Evolutionary conservation across 2,113 vertebrate species (phyloP), one percentile per base, ranked within the genome.

Genomic region (Alethe diademata): DNA sequence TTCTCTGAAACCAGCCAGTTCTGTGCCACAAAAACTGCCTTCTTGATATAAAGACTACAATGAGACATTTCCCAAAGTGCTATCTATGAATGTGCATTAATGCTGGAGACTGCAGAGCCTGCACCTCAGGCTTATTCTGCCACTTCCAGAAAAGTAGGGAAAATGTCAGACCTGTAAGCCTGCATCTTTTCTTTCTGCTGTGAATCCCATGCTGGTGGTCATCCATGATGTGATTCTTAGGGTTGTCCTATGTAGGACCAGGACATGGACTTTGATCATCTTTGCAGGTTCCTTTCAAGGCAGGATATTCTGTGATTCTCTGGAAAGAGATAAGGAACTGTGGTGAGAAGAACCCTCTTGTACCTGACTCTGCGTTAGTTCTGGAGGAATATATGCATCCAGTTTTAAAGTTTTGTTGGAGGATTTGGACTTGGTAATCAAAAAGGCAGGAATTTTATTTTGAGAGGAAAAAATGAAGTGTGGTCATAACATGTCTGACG

Each of bases 401-500:
- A 23, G 9, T n/a, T 84, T 23, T 14, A 54, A 36, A 20, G 8
- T n/a, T 73, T 36, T 62, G 25, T 8, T 71, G 35, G 25, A 43
- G 50, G 15, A 29, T 69, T 84, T 65, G 12, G 45, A 51, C 40
- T 51, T 23, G 15, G 9, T 38, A 25, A 51, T 42, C 1, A 3
- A 54, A 73, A 73, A 78, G 20, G 14, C 26, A 50, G n/a, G 38
- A 29, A 13, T 45, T 76, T 48, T 48, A 3, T 36, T 61, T 24
- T 23, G 14, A 57, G 23, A 43, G 42, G 3, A 7, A 61, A 31
- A 69, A 70, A 38, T 14, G 5, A 56, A 66, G 4, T 0, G 0
- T 38, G 15, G 15, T 35, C 10, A 18, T n/a, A 43, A 19, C 11
- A 1, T 48, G 51, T 19, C 53, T 45, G 11, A 40, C 3, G 3